A percentile compares a stretch with the other conserved stretches of the same genome.
Conservation (phyloP, 2,113 vertebrate species). For the Rallus limicola region DNA sequence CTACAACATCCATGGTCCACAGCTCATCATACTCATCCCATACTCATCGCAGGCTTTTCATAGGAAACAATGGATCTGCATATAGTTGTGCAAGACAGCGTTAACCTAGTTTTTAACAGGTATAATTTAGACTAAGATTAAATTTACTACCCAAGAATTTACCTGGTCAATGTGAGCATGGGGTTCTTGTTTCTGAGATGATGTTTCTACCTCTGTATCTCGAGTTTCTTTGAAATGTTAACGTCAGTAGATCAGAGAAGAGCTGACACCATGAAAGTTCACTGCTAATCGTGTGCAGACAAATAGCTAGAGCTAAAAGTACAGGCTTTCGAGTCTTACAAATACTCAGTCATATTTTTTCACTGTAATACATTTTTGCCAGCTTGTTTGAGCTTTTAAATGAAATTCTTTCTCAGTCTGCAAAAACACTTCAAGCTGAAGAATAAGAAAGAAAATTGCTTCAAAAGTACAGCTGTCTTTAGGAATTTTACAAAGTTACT, state of each 20-base stretch:
- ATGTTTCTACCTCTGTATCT: background rate
- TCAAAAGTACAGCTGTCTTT: slow-evolving; percentile 4
- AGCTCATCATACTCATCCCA: background rate
- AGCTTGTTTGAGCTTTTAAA: slow-evolving; percentile 19
- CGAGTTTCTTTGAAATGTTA: background rate
- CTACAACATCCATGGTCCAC: background rate
- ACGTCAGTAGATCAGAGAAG: background rate
- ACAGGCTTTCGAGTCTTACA: background rate
- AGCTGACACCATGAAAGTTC: background rate
- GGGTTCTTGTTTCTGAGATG: background rate
- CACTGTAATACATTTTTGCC: background rate
- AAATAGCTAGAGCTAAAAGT: background rate
- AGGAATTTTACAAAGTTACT: slow-evolving; percentile 17
- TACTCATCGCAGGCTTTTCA: background rate
- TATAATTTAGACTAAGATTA: background rate
- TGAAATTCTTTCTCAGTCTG: background rate
- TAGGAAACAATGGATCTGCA: background rate
- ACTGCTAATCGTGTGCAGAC: background rate
- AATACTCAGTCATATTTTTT: background rate
- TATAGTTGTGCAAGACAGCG: background rate
- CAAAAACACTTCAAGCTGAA: slow-evolving; percentile 17
- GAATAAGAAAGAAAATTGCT: slow-evolving; percentile 12
- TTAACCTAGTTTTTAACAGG: background rate
- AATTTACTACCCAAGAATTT: background rate
- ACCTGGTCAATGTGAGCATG: background rate